Base-by-base conservation (phyloP, 1,140 invertebrate species). In the Drosophila saltans region DNA sequence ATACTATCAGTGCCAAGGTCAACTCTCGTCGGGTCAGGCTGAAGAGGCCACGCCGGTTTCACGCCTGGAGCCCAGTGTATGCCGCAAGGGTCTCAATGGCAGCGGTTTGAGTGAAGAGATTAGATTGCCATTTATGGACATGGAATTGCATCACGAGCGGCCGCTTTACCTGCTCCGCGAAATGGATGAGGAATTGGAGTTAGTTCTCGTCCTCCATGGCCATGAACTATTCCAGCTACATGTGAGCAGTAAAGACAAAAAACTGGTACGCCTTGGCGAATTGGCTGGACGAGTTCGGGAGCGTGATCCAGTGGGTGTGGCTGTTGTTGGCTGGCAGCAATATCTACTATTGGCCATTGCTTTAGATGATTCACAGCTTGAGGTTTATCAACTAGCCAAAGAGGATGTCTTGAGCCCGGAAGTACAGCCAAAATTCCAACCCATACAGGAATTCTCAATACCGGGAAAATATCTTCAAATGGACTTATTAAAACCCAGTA, bases 121-220 rank as follows among this genome's bases (percentile, higher is more conserved):
- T n/a, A 72, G 52, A 16, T 28, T 90, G 36, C 90, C 90, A 7
- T 91, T 91, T 41, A 77, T 91, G 79, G 90, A 91, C 66, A 79
- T 91, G 69, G 66, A 79, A 40, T 16, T 91, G 58, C 62, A 60
- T 3, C 69, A 80, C 30, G 74, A 91, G 52, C 55, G 66, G 2
- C 73, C 63, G 0, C 28, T 91, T 0, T 75, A 68, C n/a, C 36
- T 91, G 59, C 63, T 91, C 9, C 83, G 80, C 9, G 77, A 88
- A 11, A 43, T 63, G 16, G 55, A 72, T 10, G 56, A 68, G 39
- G 60, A 83, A 9, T 21, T 75, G 56, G 40, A 81, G 9, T n/a
- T 77, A 52, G 40, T 91, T 7, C 68, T 90, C 39, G 59, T 91
- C 36, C 62, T 91, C 6, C 83, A 91, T 36, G 90, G 90, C 43